Evolutionary conservation across 2,113 vertebrate genomes (phyloP), one percentile per base, ranked within the genome.

Genomic region (Seriola rivoliana): DNA sequence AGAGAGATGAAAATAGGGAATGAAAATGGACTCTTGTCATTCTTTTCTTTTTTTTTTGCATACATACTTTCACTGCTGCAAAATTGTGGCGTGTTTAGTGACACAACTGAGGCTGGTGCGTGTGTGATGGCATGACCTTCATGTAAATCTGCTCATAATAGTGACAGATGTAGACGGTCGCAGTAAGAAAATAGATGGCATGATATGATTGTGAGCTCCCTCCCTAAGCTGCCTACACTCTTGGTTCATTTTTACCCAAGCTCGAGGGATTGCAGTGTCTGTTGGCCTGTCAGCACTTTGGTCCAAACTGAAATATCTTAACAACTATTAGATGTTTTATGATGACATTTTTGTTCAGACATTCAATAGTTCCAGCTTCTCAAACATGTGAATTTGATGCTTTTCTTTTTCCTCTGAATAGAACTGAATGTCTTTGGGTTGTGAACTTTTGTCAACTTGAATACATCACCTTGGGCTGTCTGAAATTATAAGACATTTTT

Each of bases 1-100:
- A 29, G 64, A 16, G 71, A 78, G 64, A 87, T 87, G 72, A 68
- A 69, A 81, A 88, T 66, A 70, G 62, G 64, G 38, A 74, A 76
- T 60, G 13, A 78, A 85, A 89, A 84, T 80, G 16, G 52, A 11
- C 78, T 77, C 68, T 65, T 85, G 59, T 85, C 8, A 9, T 67
- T 77, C 13, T 11, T 11, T 6, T 38, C 36, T 38, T 42, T 42
- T 42, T 64, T 83, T 82, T 82, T 71, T 77, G 60, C 63, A 69
- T 65, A 52, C 36, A 9, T 62, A 71, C 66, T 64, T 68, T 68
- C 23, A 64, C 58, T 25, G 12, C 64, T 55, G 54, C 23, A 67
- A 5, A 54, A 36, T 17, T 55, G 81, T 75, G 68, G 32, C 34
- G 0, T 82, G 77, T 87, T 81, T 62, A 84, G 38, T 60, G 11